Evolutionary conservation across 1,140 invertebrate species (phyloP).

Genomic region (Paralvinella palmiformis): DNA sequence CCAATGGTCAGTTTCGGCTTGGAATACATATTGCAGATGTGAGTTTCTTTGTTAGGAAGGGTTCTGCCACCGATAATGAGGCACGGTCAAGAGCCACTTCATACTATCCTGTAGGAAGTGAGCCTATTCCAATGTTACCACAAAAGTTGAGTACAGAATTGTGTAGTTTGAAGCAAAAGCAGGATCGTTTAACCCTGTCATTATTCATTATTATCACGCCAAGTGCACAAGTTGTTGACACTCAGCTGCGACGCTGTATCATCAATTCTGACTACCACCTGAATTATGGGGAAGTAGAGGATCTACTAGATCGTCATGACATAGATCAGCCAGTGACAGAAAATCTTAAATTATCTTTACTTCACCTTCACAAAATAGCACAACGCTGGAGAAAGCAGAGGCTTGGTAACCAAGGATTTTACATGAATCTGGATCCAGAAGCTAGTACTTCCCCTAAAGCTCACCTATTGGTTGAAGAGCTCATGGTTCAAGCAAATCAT

Average conservation of each 20-base stretch:
- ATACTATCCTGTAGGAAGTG: constrained; percentile 25
- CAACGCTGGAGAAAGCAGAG: too few species aligned
- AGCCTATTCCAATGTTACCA: constrained; percentile 48
- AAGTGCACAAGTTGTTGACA: constrained; percentile 24
- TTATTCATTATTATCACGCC: constrained; percentile 16
- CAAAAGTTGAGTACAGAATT: constrained; percentile 41
- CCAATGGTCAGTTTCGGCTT: constrained; percentile 24
- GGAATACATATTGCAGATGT: constrained; percentile 47
- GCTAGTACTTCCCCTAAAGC: too few species aligned
- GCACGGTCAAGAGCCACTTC: constrained; percentile 32
- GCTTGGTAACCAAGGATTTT: too few species aligned
- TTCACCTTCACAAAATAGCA: too few species aligned
- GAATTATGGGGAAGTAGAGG: too few species aligned
- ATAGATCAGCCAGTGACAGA: too few species aligned
- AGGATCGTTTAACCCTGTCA: constrained; percentile 39
- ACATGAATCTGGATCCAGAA: too few species aligned
- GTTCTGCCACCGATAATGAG: constrained; percentile 35
- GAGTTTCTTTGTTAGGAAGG: constrained; percentile 34
- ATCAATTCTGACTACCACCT: not conserved
- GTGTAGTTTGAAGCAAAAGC: constrained; percentile 44
- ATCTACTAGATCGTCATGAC: too few species aligned
- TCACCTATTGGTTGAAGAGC: constrained; percentile 36
- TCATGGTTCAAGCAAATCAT: constrained; percentile 35
- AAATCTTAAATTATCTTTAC: too few species aligned
- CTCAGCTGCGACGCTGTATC: constrained; percentile 16